Conservation (phyloP, 1,140 invertebrate species). For the Carposina sasakii region DNA sequence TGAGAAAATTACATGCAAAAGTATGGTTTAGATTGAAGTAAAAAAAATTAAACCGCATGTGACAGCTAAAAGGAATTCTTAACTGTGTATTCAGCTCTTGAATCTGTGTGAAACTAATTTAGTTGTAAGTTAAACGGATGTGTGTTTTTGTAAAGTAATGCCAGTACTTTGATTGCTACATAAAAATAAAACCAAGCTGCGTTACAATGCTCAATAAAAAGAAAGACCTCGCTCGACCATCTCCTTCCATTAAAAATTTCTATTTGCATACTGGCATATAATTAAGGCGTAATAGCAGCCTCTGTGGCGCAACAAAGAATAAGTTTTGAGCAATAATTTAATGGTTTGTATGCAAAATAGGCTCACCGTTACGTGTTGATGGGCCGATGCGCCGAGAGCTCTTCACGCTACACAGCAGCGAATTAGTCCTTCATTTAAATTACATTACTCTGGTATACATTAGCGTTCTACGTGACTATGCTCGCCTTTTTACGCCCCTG, state of each 20-base stretch:
- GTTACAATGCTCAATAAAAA: conserved; percentile 43
- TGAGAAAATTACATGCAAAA: too few species aligned
- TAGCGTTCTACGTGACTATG: conserved; percentile 45
- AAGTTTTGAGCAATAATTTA: conserved; percentile 71
- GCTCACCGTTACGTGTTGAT: conserved; percentile 66
- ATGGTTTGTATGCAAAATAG: conserved; percentile 72
- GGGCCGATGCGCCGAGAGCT: conserved; percentile 53
- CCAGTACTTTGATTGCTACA: too few species aligned
- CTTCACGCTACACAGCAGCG: conserved; percentile 61
- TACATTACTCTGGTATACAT: conserved; percentile 54
- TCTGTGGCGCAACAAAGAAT: conserved; percentile 69
- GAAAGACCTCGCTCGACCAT: conserved; percentile 37
- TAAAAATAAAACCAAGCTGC: too few species aligned
- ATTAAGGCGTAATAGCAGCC: conserved; percentile 68
- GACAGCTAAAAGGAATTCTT: too few species aligned
- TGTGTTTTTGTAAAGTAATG: too few species aligned
- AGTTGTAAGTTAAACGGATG: too few species aligned
- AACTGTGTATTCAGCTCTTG: too few species aligned
- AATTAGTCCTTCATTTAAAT: conserved; percentile 69
- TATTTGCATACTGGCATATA: conserved; percentile 67
- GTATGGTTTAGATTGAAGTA: too few species aligned
- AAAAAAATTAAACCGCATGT: too few species aligned
- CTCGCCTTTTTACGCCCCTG: conserved; percentile 37
- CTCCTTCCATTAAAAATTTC: conserved; percentile 59
- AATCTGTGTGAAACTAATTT: too few species aligned